A percentile compares a stretch with the other conserved stretches of the same genome.
Conservation (phyloP, 2,113 vertebrate species). For the Mormoops blainvillei region DNA sequence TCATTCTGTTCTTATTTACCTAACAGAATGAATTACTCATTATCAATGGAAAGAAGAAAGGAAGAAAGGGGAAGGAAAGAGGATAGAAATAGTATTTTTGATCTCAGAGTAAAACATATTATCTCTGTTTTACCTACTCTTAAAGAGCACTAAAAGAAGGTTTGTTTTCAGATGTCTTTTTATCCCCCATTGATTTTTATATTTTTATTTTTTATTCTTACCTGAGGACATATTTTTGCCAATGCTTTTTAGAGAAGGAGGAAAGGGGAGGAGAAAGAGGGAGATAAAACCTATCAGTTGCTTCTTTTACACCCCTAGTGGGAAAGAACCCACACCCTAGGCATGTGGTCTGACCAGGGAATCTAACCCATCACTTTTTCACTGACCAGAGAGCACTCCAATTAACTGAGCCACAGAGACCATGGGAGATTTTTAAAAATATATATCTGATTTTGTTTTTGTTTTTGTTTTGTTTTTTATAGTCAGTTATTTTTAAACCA, state of each 20-base stretch:
- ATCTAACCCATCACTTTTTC: no score
- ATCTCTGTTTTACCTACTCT: background rate
- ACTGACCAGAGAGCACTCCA: no score
- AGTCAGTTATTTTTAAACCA: conserved; percentile 81
- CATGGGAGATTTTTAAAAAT: conserved; percentile 63
- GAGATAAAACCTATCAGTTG: background rate
- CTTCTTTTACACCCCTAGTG: background rate
- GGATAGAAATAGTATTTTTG: background rate
- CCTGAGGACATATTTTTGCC: no score
- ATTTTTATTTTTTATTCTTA: background rate
- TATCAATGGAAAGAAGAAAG: background rate
- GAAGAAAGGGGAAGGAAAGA: background rate
- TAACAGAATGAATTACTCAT: background rate
- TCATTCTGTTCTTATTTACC: background rate
- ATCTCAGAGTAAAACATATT: background rate
- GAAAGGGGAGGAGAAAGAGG: background rate
- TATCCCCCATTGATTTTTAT: background rate
- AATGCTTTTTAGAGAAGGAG: background rate
- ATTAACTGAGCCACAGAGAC: no score
- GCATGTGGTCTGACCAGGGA: no score
- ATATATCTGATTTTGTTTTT: conserved; percentile 18
- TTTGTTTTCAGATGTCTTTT: background rate
- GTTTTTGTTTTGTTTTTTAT: conserved; percentile 74
- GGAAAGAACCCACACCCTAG: no score
- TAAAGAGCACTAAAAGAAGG: background rate